Base-by-base conservation (phyloP, 2,797 vertebrate genomes). In the Coregonus ussuriensis region DNA sequence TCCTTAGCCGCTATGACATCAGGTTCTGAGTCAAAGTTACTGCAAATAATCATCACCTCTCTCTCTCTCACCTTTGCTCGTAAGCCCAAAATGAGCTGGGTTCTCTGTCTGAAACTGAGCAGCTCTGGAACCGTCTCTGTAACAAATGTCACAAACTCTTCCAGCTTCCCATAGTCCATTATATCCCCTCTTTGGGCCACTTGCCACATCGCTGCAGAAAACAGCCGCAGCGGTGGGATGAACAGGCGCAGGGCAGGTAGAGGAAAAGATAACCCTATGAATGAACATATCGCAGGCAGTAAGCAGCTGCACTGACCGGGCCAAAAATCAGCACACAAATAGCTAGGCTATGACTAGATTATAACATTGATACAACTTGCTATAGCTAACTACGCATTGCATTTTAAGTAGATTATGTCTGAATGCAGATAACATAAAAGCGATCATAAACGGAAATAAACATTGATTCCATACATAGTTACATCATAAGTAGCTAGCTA, bases 11-110 rank as follows among this genome's bases (percentile, higher is more conserved):
- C 37, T 31, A 68, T 54, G 14, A 6, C 21, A 59, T 76, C 72
- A 0, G 2, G 35, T 3, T 41, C 0, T 0, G 13, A 13, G n/a
- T 5, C 18, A 65, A 13, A 37, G 13, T 67, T 3, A 15, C 13
- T 21, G 15, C 6, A n/a, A 59, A 59, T 59, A 13, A 29, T 13
- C 37, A 67, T 35, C 0, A 18, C 1, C 31, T 18, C 15, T 3
- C 21, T 21, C 33, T 74, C 69, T 11, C 11, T 68, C 59, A 92
- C 93, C 89, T 86, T 89, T 31, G 91, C 93, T 70, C 88, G 83
- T 47, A 93, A 81, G 7, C 91, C 91, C 74, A 93, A 73, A 72
- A 86, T 88, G 25, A 93, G 84, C 53, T 91, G 89, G 66, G 85
- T 86, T n/a, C 84, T 78, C 73, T 93, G 91, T 6, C 89, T 90